A percentile compares a stretch with the other conserved stretches of the same genome.
Evolutionary conservation across 1,140 invertebrate species (phyloP).

Genomic region (Lasaia peninsularis): DNA sequence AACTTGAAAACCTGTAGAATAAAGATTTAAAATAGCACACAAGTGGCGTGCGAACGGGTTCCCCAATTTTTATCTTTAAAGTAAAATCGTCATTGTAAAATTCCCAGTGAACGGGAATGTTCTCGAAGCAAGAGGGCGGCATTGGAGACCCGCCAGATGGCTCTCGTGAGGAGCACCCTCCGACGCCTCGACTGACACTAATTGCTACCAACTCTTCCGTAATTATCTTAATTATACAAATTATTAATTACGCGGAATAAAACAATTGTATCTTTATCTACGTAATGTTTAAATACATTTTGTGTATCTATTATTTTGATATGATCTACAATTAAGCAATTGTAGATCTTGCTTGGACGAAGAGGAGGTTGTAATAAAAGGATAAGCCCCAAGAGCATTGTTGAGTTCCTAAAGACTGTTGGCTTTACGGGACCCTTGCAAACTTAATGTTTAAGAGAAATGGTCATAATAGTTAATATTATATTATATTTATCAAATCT

Average conservation of each 20-base stretch:
- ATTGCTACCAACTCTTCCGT: conserved; percentile 65
- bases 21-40: conserved; percentile 7
- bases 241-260: conserved; percentile 58
- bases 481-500: no score
- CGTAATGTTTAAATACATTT: background rate
- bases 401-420: no score
- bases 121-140: conserved; percentile 35
- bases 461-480: no score
- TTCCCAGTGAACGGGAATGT: conserved; percentile 30
- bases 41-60: conserved; percentile 24
- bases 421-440: no score
- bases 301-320: background rate
- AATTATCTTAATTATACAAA: conserved; percentile 67
- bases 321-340: no score
- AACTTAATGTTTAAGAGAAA: no score
- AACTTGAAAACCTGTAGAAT: conserved; percentile 2
- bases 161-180: conserved; percentile 56
- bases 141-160: conserved; percentile 63
- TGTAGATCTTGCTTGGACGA: no score
- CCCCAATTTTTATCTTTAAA: conserved; percentile 33
- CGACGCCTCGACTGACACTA: conserved; percentile 45
- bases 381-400: no score
- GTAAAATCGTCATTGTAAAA: conserved; percentile 33
- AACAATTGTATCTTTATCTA: conserved; percentile 25
- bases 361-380: no score